Percentiles rank a stretch among this genome's conserved stretches.
Conservation (phyloP, 1,140 invertebrate genomes). For the Meteorus sp. region DNA sequence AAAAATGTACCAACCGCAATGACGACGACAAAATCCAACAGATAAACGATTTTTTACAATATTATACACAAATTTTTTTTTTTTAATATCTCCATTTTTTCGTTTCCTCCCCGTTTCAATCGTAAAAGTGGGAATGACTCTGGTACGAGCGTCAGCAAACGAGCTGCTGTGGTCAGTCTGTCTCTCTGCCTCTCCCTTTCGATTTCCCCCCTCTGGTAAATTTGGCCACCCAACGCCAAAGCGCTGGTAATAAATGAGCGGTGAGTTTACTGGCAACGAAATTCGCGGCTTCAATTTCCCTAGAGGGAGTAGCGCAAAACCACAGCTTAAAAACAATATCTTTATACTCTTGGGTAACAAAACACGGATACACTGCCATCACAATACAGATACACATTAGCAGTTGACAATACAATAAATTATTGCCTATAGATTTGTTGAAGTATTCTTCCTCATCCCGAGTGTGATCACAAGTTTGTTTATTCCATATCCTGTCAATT, state of each 20-base stretch:
- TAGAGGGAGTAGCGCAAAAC: slow-evolving; percentile 49
- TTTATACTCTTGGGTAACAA: slow-evolving; percentile 35
- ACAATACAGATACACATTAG: slow-evolving; percentile 3
- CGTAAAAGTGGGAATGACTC: slow-evolving; percentile 26
- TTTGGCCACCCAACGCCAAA: slow-evolving; percentile 55
- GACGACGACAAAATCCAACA: neutral
- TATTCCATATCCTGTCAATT: too few relatives aligned
- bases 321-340: slow-evolving; percentile 57
- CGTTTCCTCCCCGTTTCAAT: slow-evolving; percentile 6
- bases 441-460: neutral
- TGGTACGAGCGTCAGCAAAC: slow-evolving; percentile 10
- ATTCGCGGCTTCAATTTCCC: slow-evolving; percentile 52
- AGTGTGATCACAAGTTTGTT: too few relatives aligned
- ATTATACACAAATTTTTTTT: too few relatives aligned
- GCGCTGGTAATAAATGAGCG: slow-evolving; percentile 55
- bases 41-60: too few relatives aligned
- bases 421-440: neutral
- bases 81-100: neutral
- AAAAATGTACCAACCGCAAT: neutral
- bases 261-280: slow-evolving; percentile 45
- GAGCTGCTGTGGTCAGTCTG: slow-evolving; percentile 35
- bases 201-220: too few relatives aligned
- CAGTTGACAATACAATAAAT: too few relatives aligned
- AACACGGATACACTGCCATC: neutral
- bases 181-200: too few relatives aligned